These are phyloP conservation scores for Ophion obscuratus DNA, from an alignment of 2,888 invertebrate genomes.

Conservation along the genomic window DNA sequence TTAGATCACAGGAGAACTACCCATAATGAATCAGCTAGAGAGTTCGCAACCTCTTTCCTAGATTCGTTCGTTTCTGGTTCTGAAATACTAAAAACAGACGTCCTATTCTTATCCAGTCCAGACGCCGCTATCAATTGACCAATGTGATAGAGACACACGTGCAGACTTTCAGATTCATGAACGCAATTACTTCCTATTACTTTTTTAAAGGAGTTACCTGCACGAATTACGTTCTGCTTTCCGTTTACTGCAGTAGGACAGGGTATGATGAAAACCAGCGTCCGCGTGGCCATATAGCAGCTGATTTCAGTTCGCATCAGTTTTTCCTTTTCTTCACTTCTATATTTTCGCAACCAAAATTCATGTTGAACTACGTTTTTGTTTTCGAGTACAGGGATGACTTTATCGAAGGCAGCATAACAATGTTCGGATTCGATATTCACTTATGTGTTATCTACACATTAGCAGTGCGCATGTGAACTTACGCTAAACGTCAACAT, in stretches of 20 bases:
- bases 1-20: conserved; percentile 21
- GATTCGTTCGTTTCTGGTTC: conserved; percentile 13
- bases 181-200: neutral
- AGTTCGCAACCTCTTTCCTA: conserved; percentile 48
- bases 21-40: conserved; percentile 43
- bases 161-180: neutral
- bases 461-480: too few relatives aligned
- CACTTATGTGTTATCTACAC: too few relatives aligned
- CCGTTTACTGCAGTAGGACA: too few relatives aligned
- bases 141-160: neutral
- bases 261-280: too few relatives aligned
- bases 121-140: neutral
- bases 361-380: too few relatives aligned
- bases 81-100: conserved; percentile 1
- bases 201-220: neutral
- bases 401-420: too few relatives aligned
- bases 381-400: too few relatives aligned
- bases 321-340: too few relatives aligned
- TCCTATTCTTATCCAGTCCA: neutral
- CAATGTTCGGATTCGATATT: too few relatives aligned
- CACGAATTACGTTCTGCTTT: neutral
- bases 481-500: too few relatives aligned
- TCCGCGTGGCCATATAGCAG: neutral
- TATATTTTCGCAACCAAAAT: too few relatives aligned
- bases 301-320: too few relatives aligned